phyloP scores from a whole-genome alignment of 2,797 vertebrate genomes.

The Hoplostethus mediterraneus region DNA sequence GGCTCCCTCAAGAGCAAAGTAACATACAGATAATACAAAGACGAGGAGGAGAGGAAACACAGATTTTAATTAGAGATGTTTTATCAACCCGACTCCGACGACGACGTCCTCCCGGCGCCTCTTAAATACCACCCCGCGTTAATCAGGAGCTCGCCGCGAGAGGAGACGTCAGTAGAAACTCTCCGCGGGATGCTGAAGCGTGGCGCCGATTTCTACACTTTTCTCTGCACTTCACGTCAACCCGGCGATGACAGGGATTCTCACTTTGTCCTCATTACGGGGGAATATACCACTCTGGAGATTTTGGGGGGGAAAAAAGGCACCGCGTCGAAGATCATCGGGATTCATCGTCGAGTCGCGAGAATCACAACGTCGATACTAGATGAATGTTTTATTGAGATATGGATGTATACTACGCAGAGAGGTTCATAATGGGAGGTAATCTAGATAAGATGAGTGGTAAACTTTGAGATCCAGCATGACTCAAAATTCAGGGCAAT shows the following conservation, averaged over 20 bases:
- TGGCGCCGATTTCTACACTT: background rate
- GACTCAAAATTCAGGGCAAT: background rate
- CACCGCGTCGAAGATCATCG: slow-evolving; percentile 7
- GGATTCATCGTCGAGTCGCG: too few relatives aligned
- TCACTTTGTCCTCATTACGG: slow-evolving; percentile 16
- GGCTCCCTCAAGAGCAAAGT: slow-evolving; percentile 41
- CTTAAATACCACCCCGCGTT: slow-evolving; percentile 56
- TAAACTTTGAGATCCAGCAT: background rate
- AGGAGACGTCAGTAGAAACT: slow-evolving; percentile 34
- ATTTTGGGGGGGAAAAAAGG: background rate
- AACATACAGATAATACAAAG: slow-evolving; percentile 54
- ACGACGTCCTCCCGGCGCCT: slow-evolving; percentile 44
- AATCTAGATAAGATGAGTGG: background rate
- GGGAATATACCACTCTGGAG: background rate
- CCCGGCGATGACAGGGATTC: slow-evolving; percentile 19
- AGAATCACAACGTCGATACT: background rate
- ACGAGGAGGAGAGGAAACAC: slow-evolving; percentile 42
- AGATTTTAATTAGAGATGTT: slow-evolving; percentile 76
- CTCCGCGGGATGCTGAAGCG: slow-evolving; percentile 19
- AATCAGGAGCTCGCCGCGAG: slow-evolving; percentile 50
- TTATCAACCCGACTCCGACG: slow-evolving; percentile 58
- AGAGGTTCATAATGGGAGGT: slow-evolving; percentile 28
- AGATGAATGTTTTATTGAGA: slow-evolving; percentile 38
- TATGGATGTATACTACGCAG: background rate
- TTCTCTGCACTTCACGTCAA: slow-evolving; percentile 29